Conservation (phyloP, 2,888 invertebrate species). For the Lepidochrysops patricia region DNA sequence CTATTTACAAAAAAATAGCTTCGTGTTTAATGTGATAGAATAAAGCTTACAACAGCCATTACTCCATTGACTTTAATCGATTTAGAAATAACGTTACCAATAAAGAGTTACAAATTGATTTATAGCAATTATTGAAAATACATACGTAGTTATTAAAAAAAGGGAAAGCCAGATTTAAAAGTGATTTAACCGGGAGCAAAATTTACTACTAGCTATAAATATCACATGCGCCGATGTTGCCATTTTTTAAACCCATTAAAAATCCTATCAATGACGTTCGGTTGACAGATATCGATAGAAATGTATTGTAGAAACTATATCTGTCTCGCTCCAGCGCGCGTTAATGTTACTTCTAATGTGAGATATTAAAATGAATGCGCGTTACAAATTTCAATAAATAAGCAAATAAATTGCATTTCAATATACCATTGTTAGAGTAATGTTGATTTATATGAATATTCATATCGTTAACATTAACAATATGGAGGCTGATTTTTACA, state of each 20-base stretch:
- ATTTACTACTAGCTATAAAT: conserved; percentile 69
- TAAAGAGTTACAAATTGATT: conserved; percentile 42
- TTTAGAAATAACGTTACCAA: neutral
- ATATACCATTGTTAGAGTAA: conserved; percentile 64
- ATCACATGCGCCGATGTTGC: conserved; percentile 60
- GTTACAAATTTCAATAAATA: conserved; percentile 72
- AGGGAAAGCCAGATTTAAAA: conserved; percentile 52
- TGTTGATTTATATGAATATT: conserved; percentile 74
- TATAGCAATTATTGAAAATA: conserved; percentile 55
- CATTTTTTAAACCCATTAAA: conserved; percentile 70
- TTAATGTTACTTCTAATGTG: conserved; percentile 38
- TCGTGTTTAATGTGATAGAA: neutral
- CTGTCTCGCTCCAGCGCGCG: conserved; percentile 43
- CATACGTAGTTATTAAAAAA: conserved; percentile 46
- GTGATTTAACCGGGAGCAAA: conserved; percentile 64
- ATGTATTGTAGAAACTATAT: conserved; percentile 32
- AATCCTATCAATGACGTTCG: conserved; percentile 64
- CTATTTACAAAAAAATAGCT: neutral
- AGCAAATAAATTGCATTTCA: conserved; percentile 68
- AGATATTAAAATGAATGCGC: conserved; percentile 43
- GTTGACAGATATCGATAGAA: conserved; percentile 55
- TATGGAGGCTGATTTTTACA: neutral
- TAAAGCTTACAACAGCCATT: neutral
- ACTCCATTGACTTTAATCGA: neutral
- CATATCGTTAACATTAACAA: conserved; percentile 37